Base-by-base conservation (phyloP, 2,113 vertebrate genomes). In the Oncorhynchus nerka region DNA sequence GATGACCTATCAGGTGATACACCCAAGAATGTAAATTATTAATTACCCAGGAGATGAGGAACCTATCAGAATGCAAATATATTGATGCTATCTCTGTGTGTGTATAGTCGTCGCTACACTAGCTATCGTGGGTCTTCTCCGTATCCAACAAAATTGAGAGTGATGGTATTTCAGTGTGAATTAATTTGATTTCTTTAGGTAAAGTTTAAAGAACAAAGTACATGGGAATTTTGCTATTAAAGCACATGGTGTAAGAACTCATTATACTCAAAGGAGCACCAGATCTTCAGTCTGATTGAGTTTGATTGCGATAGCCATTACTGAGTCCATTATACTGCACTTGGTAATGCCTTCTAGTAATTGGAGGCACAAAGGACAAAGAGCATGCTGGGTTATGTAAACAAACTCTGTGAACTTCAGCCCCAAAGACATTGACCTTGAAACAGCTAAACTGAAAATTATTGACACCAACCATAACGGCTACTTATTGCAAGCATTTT, bases 1-100 rank as follows among this genome's bases (percentile, higher is more conserved):
- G 88, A 82, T 88, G 90, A 92, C 91, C 91, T 90, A 87, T 83
- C 90, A 83, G 92, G 91, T 92, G 91, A 89, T 89, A 89, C 81
- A 72, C 48, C 51, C 1, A 78, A 73, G 76, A 86, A 88, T 91
- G 88, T 91, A 91, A 92, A 92, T 91, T 89, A 94, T 93, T 94
- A 91, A 94, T 93, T 92, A 85, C 89, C 83, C 83, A 69, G 77
- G 87, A 81, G 83, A 89, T 68, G 84, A 80, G 83, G 84, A 75
- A 59, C 66, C 83, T 76, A 67, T 78, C 82, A 82, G 72, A 87
- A 82, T 75, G 77, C 65, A 84, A 88, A 92, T 89, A 84, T 83
- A 82, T 81, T 78, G 89, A 88, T 89, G 78, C 77, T 72, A 80
- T 89, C 72, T 84, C 39, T 78, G 81, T 55, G 15, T 3, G 15